Evolutionary conservation across 2,113 vertebrate genomes (phyloP), one percentile per base, ranked within the genome.

Genomic region (Desmodus rotundus): DNA sequence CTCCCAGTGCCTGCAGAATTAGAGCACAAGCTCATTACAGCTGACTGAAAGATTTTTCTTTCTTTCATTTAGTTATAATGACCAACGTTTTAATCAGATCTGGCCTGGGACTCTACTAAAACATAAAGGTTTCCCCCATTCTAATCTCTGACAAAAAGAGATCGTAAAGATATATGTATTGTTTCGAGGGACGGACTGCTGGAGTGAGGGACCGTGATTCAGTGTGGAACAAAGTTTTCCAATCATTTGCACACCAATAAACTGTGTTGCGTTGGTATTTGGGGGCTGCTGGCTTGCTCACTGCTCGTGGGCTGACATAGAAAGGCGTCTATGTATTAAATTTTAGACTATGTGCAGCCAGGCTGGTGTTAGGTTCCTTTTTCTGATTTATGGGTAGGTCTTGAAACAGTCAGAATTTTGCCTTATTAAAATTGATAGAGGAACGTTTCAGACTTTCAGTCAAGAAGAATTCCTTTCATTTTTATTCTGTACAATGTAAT

Each of bases 391-490:
- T 28, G 10, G 28, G 28, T 65, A 77, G 68, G 24, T 96, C 97
- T 97, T 96, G 87, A 91, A 84, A 92, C 56, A 54, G 73, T 78
- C 85, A 96, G 72, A 11, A 95, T 89, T 78, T 95, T 45, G 89
- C 63, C 33, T 92, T 97, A 87, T 97, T 89, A 96, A 95, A 95
- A 84, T 68, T 78, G 81, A 92, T 97, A 86, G 4, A 28, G 74
- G 73, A 85, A 95, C 1, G 5, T 93, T 91, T 80, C 74, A 93
- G 89, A 86, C 88, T 95, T 80, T 92, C 91, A 95, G 90, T 97
- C 56, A 89, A 74, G 87, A 94, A 89, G 33, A 94, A 97, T 98
- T 97, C 84, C 88, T 97, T 98, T 96, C 93, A n/a, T 96, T 97
- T 94, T 87, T 15, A 11, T 50, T 54, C 94, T 74, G 76, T 93